These are phyloP conservation scores for Myzus persicae DNA, from an alignment of 1,140 invertebrate species.

Conservation along the genomic window DNA sequence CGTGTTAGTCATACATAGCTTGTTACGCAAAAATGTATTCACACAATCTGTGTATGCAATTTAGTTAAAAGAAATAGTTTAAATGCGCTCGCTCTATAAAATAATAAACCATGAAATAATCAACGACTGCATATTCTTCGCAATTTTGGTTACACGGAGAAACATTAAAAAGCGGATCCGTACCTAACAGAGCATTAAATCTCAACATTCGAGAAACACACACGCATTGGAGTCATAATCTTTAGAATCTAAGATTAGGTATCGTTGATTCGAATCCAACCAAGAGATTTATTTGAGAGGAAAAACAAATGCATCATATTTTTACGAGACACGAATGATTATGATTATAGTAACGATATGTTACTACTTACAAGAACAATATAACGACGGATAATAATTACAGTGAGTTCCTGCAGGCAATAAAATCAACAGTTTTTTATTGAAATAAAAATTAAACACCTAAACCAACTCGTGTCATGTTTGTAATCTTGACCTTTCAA, in stretches of 20 bases:
- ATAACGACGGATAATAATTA: no score
- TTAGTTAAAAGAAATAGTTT: neutral
- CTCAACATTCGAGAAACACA: neutral
- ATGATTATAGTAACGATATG: no score
- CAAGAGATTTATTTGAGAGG: no score
- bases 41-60: neutral
- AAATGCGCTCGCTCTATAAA: neutral
- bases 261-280: neutral
- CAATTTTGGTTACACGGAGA: neutral
- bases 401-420: no score
- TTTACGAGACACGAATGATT: no score
- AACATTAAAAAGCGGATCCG: conserved; percentile 33
- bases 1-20: neutral
- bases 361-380: no score
- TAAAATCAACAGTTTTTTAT: no score
- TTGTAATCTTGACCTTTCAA: no score
- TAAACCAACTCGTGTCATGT: no score
- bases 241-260: neutral
- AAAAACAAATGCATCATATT: no score
- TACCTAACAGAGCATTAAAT: conserved; percentile 38
- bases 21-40: neutral
- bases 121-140: neutral
- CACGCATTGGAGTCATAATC: neutral
- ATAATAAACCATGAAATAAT: conserved; percentile 28
- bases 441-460: no score